These are phyloP conservation scores for Zhengitettix transpicula DNA, from an alignment of 2,888 invertebrate species.

Conservation along the genomic window DNA sequence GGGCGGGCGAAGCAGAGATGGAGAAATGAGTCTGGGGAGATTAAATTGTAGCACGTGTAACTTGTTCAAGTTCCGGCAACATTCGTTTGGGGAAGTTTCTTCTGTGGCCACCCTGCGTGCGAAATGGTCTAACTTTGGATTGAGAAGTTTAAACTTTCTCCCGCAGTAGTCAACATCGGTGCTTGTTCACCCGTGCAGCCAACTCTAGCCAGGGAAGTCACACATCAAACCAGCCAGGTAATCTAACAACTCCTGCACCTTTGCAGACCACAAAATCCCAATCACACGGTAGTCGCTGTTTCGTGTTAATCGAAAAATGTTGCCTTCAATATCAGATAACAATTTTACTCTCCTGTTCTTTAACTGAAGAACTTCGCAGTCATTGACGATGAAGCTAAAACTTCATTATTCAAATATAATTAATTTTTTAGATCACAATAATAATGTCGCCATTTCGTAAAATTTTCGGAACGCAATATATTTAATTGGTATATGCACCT, in stretches of 20 bases:
- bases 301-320: background rate
- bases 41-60: background rate
- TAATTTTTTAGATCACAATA: too few species aligned
- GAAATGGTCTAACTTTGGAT: background rate
- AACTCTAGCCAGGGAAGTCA: too few species aligned
- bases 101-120: background rate
- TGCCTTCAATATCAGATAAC: background rate
- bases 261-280: background rate
- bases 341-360: too few species aligned
- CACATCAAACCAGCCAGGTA: background rate
- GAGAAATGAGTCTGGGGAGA: background rate
- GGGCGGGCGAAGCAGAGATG: background rate
- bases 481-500: too few species aligned
- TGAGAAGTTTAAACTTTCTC: background rate
- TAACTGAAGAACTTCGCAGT: too few species aligned
- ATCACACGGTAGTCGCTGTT: background rate
- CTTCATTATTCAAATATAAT: too few species aligned
- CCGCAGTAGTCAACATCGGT: background rate
- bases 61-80: background rate
- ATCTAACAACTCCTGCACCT: background rate
- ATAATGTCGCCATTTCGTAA: too few species aligned
- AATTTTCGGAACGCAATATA: too few species aligned
- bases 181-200: too few species aligned
- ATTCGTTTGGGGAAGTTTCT: background rate
- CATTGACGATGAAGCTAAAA: too few species aligned